Conservation (phyloP, 2,888 invertebrate genomes). For the Lymantria dispar region DNA sequence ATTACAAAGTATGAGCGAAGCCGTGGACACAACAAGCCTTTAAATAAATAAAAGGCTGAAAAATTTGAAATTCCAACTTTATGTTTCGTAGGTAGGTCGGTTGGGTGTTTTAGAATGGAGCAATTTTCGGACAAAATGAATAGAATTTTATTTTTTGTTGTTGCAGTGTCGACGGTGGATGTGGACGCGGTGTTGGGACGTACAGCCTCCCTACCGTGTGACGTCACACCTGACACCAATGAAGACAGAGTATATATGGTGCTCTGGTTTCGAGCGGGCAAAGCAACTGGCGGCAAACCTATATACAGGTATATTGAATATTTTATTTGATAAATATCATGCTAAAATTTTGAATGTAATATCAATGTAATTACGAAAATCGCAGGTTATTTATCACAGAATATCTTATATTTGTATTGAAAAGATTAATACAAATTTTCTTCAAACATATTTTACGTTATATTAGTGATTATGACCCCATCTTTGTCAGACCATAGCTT, state of each 20-base stretch:
- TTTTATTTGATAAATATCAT: too few relatives aligned
- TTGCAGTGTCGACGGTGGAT: slow-evolving; percentile 74
- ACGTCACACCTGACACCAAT: slow-evolving; percentile 91
- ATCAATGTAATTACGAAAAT: too few relatives aligned
- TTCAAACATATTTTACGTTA: too few relatives aligned
- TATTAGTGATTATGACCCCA: too few relatives aligned
- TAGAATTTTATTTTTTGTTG: slow-evolving; percentile 20
- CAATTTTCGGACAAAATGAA: slow-evolving; percentile 3
- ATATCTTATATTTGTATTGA: too few relatives aligned
- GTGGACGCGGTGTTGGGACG: slow-evolving; percentile 93
- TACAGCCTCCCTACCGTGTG: slow-evolving; percentile 93
- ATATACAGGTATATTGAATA: slow-evolving; percentile 88
- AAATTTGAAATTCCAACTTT: slow-evolving; percentile 1
- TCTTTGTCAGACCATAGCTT: too few relatives aligned
- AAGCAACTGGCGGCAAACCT: slow-evolving; percentile 91
- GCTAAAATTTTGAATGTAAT: too few relatives aligned
- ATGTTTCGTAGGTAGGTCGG: slow-evolving; percentile 2
- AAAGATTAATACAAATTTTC: too few relatives aligned
- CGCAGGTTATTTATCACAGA: too few relatives aligned
- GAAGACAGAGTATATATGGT: slow-evolving; percentile 96
- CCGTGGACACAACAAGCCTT: background rate
- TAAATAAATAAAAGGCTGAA: background rate
- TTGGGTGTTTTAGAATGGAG: background rate
- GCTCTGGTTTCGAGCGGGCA: slow-evolving; percentile 90
- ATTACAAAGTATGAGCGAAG: too few relatives aligned